Conservation (phyloP, 2,113 vertebrate species). For the Orientallactaga bullata region DNA sequence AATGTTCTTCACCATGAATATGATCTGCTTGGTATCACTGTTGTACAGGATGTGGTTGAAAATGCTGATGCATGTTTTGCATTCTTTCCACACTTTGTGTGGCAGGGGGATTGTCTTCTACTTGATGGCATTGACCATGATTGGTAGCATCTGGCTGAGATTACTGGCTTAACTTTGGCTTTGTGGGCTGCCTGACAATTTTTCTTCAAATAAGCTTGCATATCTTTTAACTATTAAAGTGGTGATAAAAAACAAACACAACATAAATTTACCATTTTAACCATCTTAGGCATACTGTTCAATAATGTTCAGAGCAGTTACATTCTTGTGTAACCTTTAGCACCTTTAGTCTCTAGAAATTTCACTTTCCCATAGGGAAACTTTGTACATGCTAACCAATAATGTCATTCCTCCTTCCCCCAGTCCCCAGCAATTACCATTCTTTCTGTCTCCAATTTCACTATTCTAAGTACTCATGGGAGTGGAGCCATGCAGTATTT, state of each 20-base stretch:
- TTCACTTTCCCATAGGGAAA: not conserved
- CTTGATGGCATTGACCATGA: conserved; percentile 12
- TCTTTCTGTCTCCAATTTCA: not conserved
- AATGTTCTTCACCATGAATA: not conserved
- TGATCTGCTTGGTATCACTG: not conserved
- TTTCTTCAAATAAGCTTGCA: not conserved
- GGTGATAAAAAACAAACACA: not conserved
- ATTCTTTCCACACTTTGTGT: conserved; percentile 1
- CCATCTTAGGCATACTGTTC: not conserved
- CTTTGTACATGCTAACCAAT: not conserved
- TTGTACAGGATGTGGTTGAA: conserved; percentile 64
- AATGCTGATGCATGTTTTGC: conserved; percentile 37
- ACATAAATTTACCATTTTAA: not conserved
- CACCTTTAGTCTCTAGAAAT: not conserved
- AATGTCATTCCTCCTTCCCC: not conserved
- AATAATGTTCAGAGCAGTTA: not conserved
- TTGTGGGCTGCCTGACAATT: not conserved
- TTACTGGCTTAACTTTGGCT: conserved; percentile 25
- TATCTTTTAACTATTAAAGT: not conserved
- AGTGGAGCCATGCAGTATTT: not conserved
- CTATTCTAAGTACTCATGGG: not conserved
- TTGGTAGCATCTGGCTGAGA: conserved; percentile 39
- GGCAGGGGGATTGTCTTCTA: not conserved
- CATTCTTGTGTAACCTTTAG: not conserved
- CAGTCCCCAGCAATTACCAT: not conserved